Conservation (phyloP, 2,113 vertebrate species). For the Cheirogaleus medius region DNA sequence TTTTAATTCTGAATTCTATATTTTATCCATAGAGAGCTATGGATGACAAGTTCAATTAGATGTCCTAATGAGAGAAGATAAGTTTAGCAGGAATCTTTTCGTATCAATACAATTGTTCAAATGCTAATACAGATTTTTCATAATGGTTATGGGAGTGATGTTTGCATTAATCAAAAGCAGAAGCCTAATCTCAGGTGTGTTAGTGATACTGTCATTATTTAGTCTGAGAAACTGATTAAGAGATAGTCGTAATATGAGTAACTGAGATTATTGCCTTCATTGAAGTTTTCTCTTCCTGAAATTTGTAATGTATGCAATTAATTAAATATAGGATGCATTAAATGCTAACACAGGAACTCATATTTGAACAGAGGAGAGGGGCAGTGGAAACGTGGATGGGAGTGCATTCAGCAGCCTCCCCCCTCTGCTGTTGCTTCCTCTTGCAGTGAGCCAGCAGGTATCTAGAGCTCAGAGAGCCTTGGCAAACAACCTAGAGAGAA, state of each 20-base stretch:
- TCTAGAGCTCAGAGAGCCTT: background rate
- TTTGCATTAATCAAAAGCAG: constrained; percentile 30
- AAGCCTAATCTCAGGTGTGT: constrained; percentile 5
- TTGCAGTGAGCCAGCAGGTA: background rate
- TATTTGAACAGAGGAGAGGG: background rate
- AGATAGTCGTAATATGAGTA: background rate
- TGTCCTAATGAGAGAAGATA: constrained; percentile 10
- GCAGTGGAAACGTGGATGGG: background rate
- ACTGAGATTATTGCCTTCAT: background rate
- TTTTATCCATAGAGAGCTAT: background rate
- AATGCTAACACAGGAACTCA: background rate
- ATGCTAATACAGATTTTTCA: background rate
- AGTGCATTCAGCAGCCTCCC: no score
- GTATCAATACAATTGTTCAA: background rate
- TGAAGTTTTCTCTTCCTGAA: background rate
- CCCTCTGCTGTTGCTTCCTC: background rate
- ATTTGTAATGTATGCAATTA: background rate
- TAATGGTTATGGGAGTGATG: background rate
- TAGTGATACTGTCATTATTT: background rate
- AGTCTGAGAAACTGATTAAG: background rate
- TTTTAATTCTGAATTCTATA: background rate
- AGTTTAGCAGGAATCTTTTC: constrained; percentile 3
- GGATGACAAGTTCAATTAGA: constrained; percentile 34
- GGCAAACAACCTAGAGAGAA: constrained; percentile 57
- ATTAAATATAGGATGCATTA: background rate